Conservation (phyloP, 2,888 invertebrate species). For the Meliscaeva auricollis region DNA sequence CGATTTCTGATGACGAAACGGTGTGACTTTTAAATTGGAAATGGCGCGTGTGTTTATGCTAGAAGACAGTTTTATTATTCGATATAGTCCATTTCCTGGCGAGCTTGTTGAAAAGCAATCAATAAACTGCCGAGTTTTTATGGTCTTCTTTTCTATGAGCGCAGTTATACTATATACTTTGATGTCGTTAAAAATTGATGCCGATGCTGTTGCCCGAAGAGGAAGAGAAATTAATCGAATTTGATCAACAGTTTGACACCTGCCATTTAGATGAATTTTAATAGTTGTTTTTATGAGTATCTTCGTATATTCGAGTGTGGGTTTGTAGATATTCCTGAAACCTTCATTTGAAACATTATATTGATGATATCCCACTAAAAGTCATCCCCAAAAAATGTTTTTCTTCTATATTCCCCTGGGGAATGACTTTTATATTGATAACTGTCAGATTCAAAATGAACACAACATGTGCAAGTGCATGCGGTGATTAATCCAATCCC, state of each 20-base stretch:
- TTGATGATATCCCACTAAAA: too few species aligned
- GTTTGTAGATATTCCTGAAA: too few species aligned
- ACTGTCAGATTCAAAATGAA: conserved; percentile 8
- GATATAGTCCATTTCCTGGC: conserved; percentile 33
- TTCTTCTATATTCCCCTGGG: background rate
- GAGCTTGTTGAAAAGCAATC: conserved; percentile 49
- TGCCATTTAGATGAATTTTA: conserved; percentile 3
- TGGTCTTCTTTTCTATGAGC: background rate
- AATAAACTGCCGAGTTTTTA: conserved; percentile 50
- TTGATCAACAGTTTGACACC: conserved; percentile 34
- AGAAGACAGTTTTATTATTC: conserved; percentile 57
- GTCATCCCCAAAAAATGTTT: too few species aligned
- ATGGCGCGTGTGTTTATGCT: conserved; percentile 36
- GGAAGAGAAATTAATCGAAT: conserved; percentile 19
- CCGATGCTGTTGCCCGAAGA: background rate
- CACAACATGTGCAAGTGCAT: conserved; percentile 45
- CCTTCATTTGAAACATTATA: background rate
- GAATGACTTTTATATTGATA: background rate
- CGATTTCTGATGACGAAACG: conserved; percentile 41
- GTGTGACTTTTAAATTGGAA: conserved; percentile 63
- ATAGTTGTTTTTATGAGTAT: background rate
- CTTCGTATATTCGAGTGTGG: too few species aligned
- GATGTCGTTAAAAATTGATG: conserved; percentile 17
- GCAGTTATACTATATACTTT: conserved; percentile 5
- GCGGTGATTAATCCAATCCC: conserved; percentile 36